A percentile compares a stretch with the other conserved stretches of the same genome.
Evolutionary conservation across 2,113 vertebrate genomes (phyloP).

Genomic region (Rana temporaria): DNA sequence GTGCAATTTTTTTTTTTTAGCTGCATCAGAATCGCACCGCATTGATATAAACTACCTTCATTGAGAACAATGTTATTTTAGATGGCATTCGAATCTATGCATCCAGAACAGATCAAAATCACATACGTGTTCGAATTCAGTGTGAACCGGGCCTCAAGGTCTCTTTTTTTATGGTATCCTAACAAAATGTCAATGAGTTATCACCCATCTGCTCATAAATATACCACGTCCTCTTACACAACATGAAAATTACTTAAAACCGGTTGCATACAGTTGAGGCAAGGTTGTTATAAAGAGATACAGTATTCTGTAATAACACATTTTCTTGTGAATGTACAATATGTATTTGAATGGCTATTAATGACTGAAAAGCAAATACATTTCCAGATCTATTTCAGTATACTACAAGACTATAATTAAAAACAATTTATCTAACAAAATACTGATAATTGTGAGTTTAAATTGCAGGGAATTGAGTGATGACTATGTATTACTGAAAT

Average conservation of each 20-base stretch:
- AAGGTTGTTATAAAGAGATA: not conserved
- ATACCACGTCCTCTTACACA: not conserved
- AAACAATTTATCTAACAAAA: not conserved
- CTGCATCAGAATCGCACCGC: too few relatives aligned
- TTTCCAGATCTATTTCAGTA: constrained; percentile 37
- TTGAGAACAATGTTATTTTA: too few relatives aligned
- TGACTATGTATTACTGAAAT: constrained; percentile 28
- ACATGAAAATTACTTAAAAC: not conserved
- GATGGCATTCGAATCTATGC: too few relatives aligned
- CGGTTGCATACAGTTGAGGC: not conserved
- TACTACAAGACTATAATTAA: not conserved
- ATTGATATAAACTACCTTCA: too few relatives aligned
- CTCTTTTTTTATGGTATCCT: too few relatives aligned
- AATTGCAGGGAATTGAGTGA: constrained; percentile 34
- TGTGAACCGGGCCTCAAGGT: too few relatives aligned
- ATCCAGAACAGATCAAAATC: too few relatives aligned
- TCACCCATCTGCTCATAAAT: not conserved
- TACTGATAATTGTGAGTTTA: constrained; percentile 12
- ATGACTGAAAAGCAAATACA: constrained; percentile 8
- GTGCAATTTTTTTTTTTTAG: too few relatives aligned
- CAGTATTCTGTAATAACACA: not conserved
- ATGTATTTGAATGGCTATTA: not conserved
- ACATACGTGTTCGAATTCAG: too few relatives aligned
- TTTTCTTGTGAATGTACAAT: not conserved
- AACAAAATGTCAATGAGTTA: too few relatives aligned